Conservation (phyloP, 1,140 invertebrate genomes). For the Procambarus clarkii region DNA sequence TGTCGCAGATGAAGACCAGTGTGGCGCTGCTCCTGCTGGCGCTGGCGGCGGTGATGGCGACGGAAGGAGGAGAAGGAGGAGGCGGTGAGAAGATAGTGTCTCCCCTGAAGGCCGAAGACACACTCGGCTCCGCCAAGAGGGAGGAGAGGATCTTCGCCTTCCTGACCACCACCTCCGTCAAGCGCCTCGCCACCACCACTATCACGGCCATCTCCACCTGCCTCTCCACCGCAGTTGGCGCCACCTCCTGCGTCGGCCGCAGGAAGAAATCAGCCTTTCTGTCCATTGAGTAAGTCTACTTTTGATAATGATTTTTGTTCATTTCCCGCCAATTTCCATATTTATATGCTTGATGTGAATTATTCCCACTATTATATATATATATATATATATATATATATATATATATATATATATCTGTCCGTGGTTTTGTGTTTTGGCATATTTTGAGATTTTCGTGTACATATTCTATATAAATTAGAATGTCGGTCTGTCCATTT, state of each 20-base stretch:
- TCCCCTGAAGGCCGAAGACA: background rate
- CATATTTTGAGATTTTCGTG: no score
- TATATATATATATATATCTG: no score
- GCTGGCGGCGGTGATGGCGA: background rate
- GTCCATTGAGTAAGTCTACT: no score
- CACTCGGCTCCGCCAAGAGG: background rate
- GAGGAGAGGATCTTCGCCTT: slow-evolving; percentile 32
- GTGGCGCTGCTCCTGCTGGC: background rate
- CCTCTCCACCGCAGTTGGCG: background rate
- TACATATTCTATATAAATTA: no score
- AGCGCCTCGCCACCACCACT: slow-evolving; percentile 37
- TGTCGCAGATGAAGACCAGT: background rate
- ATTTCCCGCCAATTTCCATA: no score
- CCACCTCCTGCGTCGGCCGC: background rate
- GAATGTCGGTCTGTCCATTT: no score
- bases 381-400: no score
- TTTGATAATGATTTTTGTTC: no score
- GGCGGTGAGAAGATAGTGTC: no score
- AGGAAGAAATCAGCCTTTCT: background rate
- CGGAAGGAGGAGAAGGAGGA: background rate
- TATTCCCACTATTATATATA: no score
- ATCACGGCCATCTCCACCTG: slow-evolving; percentile 33
- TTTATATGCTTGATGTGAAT: no score
- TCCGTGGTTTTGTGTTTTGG: no score
- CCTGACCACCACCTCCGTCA: slow-evolving; percentile 35